Conservation (phyloP, 2,113 vertebrate species). For the Emydura subglobosa region DNA sequence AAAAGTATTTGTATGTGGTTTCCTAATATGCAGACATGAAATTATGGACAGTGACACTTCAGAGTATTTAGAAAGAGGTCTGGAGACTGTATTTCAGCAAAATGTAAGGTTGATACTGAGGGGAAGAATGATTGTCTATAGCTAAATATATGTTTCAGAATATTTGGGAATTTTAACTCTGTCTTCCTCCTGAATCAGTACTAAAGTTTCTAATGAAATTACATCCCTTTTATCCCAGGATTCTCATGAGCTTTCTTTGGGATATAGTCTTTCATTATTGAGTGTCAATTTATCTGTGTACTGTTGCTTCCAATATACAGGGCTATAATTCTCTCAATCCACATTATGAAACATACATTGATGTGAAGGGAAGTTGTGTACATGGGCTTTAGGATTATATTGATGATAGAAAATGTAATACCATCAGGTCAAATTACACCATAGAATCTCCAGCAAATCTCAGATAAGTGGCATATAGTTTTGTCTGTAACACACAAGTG, state of each 20-base stretch:
- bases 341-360: not conserved
- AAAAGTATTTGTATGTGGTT: not conserved
- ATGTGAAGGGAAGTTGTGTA: accelerated
- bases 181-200: not conserved
- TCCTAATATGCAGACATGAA: not conserved
- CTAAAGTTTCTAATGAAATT: not conserved
- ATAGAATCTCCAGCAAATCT: not conserved
- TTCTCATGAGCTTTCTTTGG: not conserved
- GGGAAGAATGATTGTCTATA: not conserved
- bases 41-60: not conserved
- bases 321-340: not conserved
- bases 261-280: not conserved
- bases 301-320: not conserved
- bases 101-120: not conserved
- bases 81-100: not conserved
- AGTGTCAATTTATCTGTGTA: not conserved
- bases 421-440: not conserved
- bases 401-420: not conserved
- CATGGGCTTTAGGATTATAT: not conserved
- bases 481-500: not conserved
- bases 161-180: not conserved
- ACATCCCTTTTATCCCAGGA: not conserved
- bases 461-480: not conserved
- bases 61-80: not conserved
- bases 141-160: not conserved